These are phyloP conservation scores for Drosophila busckii DNA, from an alignment of 1,140 invertebrate genomes.

Conservation along the genomic window DNA sequence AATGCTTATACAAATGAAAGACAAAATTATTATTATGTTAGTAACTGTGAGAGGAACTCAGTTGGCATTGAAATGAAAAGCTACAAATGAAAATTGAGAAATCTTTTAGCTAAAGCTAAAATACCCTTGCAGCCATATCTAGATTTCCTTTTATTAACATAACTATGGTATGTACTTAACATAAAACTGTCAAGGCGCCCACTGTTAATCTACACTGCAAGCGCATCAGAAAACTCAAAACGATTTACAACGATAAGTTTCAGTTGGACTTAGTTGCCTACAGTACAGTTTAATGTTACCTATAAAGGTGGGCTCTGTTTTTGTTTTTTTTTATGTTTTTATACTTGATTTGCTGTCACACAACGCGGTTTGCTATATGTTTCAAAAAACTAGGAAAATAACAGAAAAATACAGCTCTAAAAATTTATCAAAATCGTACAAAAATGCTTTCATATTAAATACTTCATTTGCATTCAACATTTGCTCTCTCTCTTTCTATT, in stretches of 20 bases:
- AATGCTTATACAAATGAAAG: slow-evolving; percentile 20
- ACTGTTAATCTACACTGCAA: no score
- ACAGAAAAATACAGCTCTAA: slow-evolving; percentile 55
- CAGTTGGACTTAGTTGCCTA: slow-evolving; percentile 30
- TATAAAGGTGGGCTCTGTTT: slow-evolving; percentile 72
- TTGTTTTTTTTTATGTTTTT: slow-evolving; percentile 10
- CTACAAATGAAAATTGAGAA: slow-evolving; percentile 10
- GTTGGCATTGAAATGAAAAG: slow-evolving; percentile 28
- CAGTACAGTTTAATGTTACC: slow-evolving; percentile 56
- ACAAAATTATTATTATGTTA: slow-evolving; percentile 20
- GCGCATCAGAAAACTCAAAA: slow-evolving; percentile 23
- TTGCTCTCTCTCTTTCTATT: slow-evolving; percentile 22
- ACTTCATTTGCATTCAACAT: slow-evolving; percentile 10
- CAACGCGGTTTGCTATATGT: slow-evolving; percentile 34
- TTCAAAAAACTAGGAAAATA: slow-evolving; percentile 24
- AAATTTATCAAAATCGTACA: slow-evolving; percentile 71
- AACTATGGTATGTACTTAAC: no score
- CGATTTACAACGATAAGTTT: slow-evolving; percentile 23
- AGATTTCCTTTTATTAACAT: no score
- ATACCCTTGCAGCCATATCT: no score
- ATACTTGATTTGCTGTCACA: slow-evolving; percentile 14
- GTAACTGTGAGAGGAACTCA: slow-evolving; percentile 44
- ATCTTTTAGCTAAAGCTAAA: slow-evolving; percentile 9
- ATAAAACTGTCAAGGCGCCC: no score
- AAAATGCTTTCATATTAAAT: slow-evolving; percentile 31